Percentiles rank a stretch among this genome's conserved stretches.
These are phyloP conservation scores for Melipona bicolor DNA, from an alignment of 2,888 invertebrate genomes.

Conservation along the genomic window DNA sequence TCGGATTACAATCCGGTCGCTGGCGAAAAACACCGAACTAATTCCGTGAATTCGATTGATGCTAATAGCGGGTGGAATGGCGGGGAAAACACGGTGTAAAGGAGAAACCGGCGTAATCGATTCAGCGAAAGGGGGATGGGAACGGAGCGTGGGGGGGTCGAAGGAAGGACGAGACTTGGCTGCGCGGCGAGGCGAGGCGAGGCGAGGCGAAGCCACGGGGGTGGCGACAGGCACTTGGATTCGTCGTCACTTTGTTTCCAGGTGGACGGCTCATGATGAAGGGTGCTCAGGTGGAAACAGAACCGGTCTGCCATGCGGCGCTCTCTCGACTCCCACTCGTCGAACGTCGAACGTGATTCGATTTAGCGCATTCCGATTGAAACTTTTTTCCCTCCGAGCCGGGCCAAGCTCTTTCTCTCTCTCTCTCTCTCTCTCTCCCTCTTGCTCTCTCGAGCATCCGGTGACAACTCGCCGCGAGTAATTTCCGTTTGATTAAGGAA, in stretches of 20 bases:
- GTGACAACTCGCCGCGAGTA: slow-evolving; percentile 79
- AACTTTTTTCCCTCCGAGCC: slow-evolving; percentile 75
- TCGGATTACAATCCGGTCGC: slow-evolving; percentile 29
- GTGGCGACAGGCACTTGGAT: slow-evolving; percentile 19
- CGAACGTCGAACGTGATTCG: slow-evolving; percentile 79
- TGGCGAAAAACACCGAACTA: slow-evolving; percentile 37
- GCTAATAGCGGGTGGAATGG: slow-evolving; percentile 34
- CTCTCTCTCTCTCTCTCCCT: too few species aligned
- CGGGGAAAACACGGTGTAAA: slow-evolving; percentile 22
- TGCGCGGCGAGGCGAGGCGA: not conserved
- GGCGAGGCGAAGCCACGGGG: not conserved
- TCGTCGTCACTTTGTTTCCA: slow-evolving; percentile 47
- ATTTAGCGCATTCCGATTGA: slow-evolving; percentile 83
- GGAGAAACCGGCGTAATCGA: slow-evolving; percentile 55
- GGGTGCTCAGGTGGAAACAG: slow-evolving; percentile 63
- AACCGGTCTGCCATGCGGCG: slow-evolving; percentile 25
- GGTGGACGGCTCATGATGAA: slow-evolving; percentile 58
- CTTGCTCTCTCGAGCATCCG: slow-evolving; percentile 59
- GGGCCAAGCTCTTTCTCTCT: slow-evolving; percentile 13
- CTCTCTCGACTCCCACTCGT: slow-evolving; percentile 37
- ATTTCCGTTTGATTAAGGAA: slow-evolving; percentile 80
- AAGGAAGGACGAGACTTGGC: not conserved
- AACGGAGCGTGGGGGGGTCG: not conserved
- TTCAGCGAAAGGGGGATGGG: slow-evolving; percentile 1
- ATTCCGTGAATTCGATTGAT: slow-evolving; percentile 46